Evolutionary conservation across 1,140 invertebrate genomes (phyloP).

Genomic region (Procambarus clarkii): DNA sequence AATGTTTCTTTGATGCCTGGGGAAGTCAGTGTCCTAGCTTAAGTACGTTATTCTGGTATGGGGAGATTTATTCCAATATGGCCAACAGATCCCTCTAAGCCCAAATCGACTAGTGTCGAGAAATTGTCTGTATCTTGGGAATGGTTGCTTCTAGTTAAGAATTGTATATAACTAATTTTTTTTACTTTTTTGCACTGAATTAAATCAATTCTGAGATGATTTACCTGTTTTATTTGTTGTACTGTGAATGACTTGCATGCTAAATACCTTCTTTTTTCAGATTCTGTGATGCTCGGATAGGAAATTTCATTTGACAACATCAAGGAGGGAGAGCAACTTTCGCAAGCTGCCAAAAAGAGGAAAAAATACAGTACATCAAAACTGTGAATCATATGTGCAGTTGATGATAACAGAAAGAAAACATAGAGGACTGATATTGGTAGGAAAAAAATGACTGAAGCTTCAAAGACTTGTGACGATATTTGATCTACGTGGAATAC

Average conservation of each 20-base stretch:
- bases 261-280: conserved; percentile 10
- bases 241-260: neutral
- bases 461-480: conserved; percentile 41
- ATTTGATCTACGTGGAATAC: conserved; percentile 28
- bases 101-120: no score
- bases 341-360: conserved; percentile 23
- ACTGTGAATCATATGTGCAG: conserved; percentile 22
- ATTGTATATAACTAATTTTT: neutral
- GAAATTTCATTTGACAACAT: conserved; percentile 15
- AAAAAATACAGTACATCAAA: conserved; percentile 17
- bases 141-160: conserved; percentile 8
- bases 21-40: no score
- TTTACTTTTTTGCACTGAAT: neutral
- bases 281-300: neutral
- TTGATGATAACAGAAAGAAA: conserved; percentile 22
- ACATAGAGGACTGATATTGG: no score
- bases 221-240: conserved; percentile 18
- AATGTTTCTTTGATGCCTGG: conserved; percentile 3
- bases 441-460: conserved; percentile 15
- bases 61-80: neutral
- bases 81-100: neutral
- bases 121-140: neutral
- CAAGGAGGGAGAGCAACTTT: conserved; percentile 32
- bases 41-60: neutral
- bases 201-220: neutral